A percentile compares a stretch with the other conserved stretches of the same genome.
Conservation (phyloP, 1,140 invertebrate genomes). For the Leptinotarsa defecta region DNA sequence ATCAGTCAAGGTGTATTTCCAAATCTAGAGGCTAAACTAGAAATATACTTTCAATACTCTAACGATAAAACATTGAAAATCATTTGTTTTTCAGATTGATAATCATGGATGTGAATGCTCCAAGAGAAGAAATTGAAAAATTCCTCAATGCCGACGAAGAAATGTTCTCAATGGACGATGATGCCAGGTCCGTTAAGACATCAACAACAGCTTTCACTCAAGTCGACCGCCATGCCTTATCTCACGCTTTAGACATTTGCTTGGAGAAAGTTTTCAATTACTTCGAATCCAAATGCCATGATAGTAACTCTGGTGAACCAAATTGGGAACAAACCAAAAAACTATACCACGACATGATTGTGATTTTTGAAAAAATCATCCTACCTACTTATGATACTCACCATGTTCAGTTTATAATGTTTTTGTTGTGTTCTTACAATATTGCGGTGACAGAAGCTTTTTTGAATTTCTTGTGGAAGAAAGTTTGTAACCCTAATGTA, state of each 20-base stretch:
- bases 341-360: conserved; percentile 61
- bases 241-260: conserved; percentile 67
- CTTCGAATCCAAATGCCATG: conserved; percentile 60
- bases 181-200: conserved; percentile 42
- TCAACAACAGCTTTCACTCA: conserved; percentile 37
- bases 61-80: not conserved
- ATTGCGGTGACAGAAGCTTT: conserved; percentile 69
- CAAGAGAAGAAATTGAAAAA: conserved; percentile 61
- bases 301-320: conserved; percentile 52
- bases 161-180: conserved; percentile 60
- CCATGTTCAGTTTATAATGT: conserved; percentile 81
- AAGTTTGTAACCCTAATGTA: conserved; percentile 69
- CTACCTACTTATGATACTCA: conserved; percentile 73
- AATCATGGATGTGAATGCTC: conserved; percentile 69
- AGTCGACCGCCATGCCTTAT: conserved; percentile 57
- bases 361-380: conserved; percentile 73
- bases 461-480: conserved; percentile 75
- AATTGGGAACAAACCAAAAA: conserved; percentile 56
- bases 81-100: conserved; percentile 62
- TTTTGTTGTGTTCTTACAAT: conserved; percentile 76
- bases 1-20: too few species aligned
- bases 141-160: conserved; percentile 54
- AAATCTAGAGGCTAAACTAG: too few species aligned
- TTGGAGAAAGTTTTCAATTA: conserved; percentile 67
- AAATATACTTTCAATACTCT: too few species aligned